Conservation (phyloP, 2,888 invertebrate species). For the Nesidiocoris tenuis region DNA sequence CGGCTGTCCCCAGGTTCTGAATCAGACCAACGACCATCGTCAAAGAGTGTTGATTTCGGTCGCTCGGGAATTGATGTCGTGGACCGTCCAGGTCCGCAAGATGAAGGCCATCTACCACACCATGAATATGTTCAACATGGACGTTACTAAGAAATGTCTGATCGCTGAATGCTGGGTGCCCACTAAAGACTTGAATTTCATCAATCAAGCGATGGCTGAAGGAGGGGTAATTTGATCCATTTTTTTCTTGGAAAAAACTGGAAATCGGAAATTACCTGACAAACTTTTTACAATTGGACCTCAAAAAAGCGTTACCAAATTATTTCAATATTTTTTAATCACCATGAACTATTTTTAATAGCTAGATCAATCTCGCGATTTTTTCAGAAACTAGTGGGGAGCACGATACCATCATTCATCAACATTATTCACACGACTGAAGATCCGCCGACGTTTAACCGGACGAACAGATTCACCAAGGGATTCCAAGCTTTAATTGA, state of each 20-base stretch:
- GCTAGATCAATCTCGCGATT: no score
- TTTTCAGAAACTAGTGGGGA: conserved; percentile 68
- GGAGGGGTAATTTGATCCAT: conserved; percentile 79
- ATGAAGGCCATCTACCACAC: conserved; percentile 93
- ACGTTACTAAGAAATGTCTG: conserved; percentile 84
- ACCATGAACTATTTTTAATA: no score
- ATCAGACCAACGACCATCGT: conserved; percentile 84
- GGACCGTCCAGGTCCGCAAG: conserved; percentile 81
- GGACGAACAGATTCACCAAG: conserved; percentile 86
- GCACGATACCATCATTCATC: conserved; percentile 82
- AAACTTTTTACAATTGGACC: no score
- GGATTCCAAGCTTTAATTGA: conserved; percentile 93
- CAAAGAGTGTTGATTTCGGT: conserved; percentile 80
- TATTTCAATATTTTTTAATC: no score
- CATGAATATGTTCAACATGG: conserved; percentile 86
- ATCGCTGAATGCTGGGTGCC: conserved; percentile 91
- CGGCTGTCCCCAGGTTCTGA: conserved; percentile 73
- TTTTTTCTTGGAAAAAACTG: no score
- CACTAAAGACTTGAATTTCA: conserved; percentile 65
- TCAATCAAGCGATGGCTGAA: conserved; percentile 75
- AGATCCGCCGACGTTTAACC: conserved; percentile 85
- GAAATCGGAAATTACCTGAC: no score
- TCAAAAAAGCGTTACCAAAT: no score
- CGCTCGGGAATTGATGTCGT: conserved; percentile 81
- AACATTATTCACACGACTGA: conserved; percentile 61